Conservation (phyloP, 2,113 vertebrate genomes). For the Bubalus kerabau region DNA sequence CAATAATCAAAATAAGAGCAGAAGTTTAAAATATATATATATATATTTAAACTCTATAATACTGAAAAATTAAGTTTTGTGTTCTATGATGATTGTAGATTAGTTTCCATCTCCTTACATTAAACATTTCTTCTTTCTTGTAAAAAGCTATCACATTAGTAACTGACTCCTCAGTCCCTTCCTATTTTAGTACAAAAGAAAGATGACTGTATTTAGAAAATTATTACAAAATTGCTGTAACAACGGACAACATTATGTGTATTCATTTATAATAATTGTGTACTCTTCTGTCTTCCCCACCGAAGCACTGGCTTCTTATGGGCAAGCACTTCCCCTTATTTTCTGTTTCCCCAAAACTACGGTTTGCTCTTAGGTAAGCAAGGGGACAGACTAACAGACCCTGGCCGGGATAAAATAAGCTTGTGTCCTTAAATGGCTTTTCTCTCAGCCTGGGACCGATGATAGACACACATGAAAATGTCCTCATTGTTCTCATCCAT, state of each 20-base stretch:
- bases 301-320: not conserved
- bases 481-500: not conserved
- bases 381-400: not conserved
- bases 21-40: not conserved
- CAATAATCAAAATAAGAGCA: not conserved
- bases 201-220: not conserved
- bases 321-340: not conserved
- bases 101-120: not conserved
- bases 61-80: not conserved
- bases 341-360: not conserved
- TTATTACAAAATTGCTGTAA: not conserved
- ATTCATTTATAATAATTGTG: not conserved
- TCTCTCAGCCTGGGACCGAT: not conserved
- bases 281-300: not conserved
- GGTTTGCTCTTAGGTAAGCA: not conserved
- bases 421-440: not conserved
- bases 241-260: not conserved
- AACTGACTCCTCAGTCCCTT: not conserved
- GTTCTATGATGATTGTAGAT: not conserved
- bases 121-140: not conserved
- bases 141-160: not conserved
- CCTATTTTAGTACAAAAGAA: not conserved
- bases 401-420: not conserved
- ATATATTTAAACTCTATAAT: not conserved
- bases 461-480: not conserved